Evolutionary conservation across 2,888 invertebrate genomes (phyloP), one percentile per base, ranked within the genome.

Genomic region (Clusia tigrina): DNA sequence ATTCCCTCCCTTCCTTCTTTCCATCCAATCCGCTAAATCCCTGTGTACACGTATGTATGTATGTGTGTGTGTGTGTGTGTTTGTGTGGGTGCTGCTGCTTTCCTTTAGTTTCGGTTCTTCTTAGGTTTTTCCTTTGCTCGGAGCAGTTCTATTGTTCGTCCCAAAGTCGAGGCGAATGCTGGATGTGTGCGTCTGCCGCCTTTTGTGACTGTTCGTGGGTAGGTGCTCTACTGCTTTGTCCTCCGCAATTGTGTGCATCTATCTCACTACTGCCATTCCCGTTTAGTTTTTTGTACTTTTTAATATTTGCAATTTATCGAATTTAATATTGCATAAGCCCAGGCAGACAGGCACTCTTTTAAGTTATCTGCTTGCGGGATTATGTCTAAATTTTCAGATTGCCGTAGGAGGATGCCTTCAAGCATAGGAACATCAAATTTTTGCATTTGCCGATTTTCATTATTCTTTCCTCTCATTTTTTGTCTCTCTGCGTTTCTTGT

Each of bases 401-500:
- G 32, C 32, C n/a, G 12, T 42, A 3, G n/a, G 42, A 6, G n/a
- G 42, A 3, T 6, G 9, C 42, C 3, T 42, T n/a, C 9, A 42
- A 18, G 20, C 22, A 48, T 48, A 22, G 5, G 48, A 48, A n/a
- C n/a, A 48, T 18, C 48, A 48, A n/a, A 48, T 48, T 20, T 48
- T 48, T 22, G 20, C 48, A 48, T 48, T 48, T 48, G 48, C 48
- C 5, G 18, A 15, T 20, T 48, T 48, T 48, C 48, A 48, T 20
- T 48, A 48, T 48, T 48, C 20, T 22, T 48, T 48, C 32, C n/a
- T 9, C 42, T 42, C 3, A 3, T 42, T 6, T n/a, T n/a, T 48
- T 63, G 9, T 25, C 38, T 53, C 25, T 20, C 65, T 53, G 20
- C 5, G 22, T 54, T 59, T 53, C 22, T 53, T 53, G 22, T 59